A percentile compares a stretch with the other conserved stretches of the same genome.
phyloP scores from a whole-genome alignment of 2,113 vertebrate species.

The Microcebus murinus region DNA sequence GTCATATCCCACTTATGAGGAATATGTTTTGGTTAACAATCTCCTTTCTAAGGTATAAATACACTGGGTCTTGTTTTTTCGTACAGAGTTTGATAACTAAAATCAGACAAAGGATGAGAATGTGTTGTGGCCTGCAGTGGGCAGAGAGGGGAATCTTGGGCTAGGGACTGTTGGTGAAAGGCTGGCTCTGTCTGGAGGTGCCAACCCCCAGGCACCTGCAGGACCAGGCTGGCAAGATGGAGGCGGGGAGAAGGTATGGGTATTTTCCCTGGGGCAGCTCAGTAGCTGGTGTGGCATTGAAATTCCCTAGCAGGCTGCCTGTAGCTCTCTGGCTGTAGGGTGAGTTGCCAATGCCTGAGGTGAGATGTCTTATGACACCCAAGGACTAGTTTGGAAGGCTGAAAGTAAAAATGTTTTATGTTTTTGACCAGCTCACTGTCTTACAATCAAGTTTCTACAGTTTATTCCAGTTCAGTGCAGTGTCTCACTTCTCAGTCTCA shows the following conservation, averaged over 20 bases:
- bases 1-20: background rate
- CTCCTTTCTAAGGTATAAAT: background rate
- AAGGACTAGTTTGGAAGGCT: conserved; percentile 44
- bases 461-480: background rate
- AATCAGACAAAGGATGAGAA: background rate
- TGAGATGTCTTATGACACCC: too few relatives aligned
- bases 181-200: background rate
- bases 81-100: background rate
- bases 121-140: background rate
- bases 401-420: conserved; percentile 11
- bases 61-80: background rate
- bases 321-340: background rate
- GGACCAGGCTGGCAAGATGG: background rate
- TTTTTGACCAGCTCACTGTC: background rate
- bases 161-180: background rate
- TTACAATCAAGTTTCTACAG: background rate
- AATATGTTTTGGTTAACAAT: background rate
- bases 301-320: conserved; percentile 58
- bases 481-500: background rate
- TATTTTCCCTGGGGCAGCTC: conserved; percentile 33
- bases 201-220: background rate
- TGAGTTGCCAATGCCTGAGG: background rate
- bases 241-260: background rate
- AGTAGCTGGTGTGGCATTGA: conserved; percentile 45
- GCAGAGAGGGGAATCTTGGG: background rate